These are phyloP conservation scores for Podarcis muralis DNA, from an alignment of 2,113 vertebrate species.

Conservation along the genomic window DNA sequence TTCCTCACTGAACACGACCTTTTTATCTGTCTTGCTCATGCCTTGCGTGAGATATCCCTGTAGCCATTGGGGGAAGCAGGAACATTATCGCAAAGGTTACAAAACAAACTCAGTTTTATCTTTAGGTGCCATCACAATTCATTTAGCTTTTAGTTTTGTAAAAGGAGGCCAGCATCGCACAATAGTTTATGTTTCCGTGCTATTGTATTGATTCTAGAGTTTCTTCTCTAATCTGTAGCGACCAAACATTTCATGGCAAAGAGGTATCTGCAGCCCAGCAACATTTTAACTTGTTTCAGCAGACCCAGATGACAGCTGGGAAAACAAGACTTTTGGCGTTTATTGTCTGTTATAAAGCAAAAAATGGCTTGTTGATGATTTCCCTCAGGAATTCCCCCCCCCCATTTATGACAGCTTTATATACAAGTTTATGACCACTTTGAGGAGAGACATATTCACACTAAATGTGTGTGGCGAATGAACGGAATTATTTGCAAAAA, in stretches of 20 bases:
- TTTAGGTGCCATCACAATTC: neutral
- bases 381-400: neutral
- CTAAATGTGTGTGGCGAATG: neutral
- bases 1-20: neutral
- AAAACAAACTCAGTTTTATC: neutral
- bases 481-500: neutral
- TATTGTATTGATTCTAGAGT: neutral
- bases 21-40: neutral
- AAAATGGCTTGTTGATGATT: neutral
- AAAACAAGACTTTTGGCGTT: neutral
- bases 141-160: neutral
- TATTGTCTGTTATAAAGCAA: slow-evolving; percentile 1
- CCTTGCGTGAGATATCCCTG: neutral
- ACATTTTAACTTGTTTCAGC: neutral
- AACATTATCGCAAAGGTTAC: neutral
- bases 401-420: neutral
- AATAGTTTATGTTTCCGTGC: neutral
- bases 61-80: neutral
- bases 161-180: neutral
- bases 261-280: neutral
- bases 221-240: neutral
- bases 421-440: neutral
- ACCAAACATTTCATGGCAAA: neutral
- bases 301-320: neutral
- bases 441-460: neutral